phyloP scores from a whole-genome alignment of 2,797 vertebrate genomes.

The Alcedo quadribrachys region DNA sequence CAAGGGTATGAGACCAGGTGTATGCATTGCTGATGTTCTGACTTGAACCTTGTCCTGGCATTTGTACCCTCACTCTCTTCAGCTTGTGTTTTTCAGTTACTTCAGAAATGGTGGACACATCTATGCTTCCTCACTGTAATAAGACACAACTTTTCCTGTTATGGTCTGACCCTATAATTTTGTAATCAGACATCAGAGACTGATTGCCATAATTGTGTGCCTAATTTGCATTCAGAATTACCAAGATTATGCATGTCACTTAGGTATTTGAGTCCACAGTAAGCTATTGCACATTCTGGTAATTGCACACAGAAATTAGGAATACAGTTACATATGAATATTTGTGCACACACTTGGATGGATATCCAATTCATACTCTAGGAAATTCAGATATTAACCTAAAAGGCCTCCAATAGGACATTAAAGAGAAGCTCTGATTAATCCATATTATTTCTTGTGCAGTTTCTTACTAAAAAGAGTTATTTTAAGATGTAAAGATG shows the following conservation, averaged over 20 bases:
- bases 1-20: neutral
- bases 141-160: neutral
- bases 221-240: slow-evolving; percentile 54
- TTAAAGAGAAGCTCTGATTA: neutral
- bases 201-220: slow-evolving; percentile 59
- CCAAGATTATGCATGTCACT: slow-evolving; percentile 40
- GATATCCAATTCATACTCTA: neutral
- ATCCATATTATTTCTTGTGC: neutral
- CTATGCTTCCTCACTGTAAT: neutral
- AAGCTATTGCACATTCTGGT: slow-evolving; percentile 18
- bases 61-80: neutral
- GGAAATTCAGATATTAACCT: neutral
- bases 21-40: neutral
- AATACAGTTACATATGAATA: neutral
- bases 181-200: slow-evolving; percentile 50
- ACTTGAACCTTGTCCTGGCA: neutral
- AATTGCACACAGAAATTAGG: slow-evolving; percentile 16
- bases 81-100: neutral
- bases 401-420: neutral
- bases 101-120: neutral
- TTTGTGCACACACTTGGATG: neutral
- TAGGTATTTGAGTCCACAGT: slow-evolving; percentile 39
- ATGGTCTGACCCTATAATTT: slow-evolving; percentile 46
- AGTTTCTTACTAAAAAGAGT: neutral
- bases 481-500: neutral